These are phyloP conservation scores for Toxotes jaculatrix DNA, from an alignment of 2,113 vertebrate species.

Conservation along the genomic window DNA sequence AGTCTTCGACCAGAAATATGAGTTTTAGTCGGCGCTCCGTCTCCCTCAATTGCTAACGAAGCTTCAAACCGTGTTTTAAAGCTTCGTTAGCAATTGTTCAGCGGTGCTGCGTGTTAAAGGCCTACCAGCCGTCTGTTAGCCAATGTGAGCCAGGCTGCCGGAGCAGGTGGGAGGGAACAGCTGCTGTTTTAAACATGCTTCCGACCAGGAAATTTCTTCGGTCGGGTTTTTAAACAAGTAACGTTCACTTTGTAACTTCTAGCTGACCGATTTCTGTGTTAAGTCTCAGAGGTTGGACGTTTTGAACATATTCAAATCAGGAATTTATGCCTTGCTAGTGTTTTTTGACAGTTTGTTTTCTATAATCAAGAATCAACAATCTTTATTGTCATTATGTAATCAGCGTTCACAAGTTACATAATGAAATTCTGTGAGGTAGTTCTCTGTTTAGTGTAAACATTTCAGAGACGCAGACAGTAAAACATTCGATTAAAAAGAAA, in stretches of 20 bases:
- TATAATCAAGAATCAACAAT: no score
- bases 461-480: no score
- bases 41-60: rapidly evolving
- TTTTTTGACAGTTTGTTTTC: neutral
- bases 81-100: neutral
- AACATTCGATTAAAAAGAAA: no score
- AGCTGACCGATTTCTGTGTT: neutral
- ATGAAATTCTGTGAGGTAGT: no score
- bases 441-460: no score
- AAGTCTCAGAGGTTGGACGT: rapidly evolving
- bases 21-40: neutral
- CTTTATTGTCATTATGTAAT: no score
- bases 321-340: neutral
- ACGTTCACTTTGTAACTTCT: neutral
- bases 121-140: slow-evolving; percentile 69
- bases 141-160: slow-evolving; percentile 54
- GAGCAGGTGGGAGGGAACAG: slow-evolving; percentile 80
- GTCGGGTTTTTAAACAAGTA: neutral
- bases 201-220: slow-evolving; percentile 57
- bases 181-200: slow-evolving; percentile 67
- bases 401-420: no score
- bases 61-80: slow-evolving; percentile 10
- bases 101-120: slow-evolving; percentile 74
- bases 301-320: neutral
- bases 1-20: neutral